These are phyloP conservation scores for Andinoacara biseriatus DNA, from an alignment of 2,113 vertebrate genomes.

Conservation along the genomic window DNA sequence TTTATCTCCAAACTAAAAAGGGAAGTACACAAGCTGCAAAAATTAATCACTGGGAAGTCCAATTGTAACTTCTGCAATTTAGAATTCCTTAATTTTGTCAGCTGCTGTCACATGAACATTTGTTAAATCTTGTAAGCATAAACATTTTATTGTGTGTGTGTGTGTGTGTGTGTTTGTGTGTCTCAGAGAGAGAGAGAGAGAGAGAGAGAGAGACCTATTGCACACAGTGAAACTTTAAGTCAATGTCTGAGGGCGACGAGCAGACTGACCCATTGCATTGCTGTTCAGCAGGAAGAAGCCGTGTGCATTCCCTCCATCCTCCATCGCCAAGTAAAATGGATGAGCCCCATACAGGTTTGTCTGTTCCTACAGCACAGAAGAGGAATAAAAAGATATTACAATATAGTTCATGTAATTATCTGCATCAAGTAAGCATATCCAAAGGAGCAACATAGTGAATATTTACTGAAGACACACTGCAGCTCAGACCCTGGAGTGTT, in stretches of 20 bases:
- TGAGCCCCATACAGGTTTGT: conserved; percentile 90
- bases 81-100: not conserved
- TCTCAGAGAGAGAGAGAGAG: too few relatives aligned
- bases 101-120: not conserved
- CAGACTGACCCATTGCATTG: conserved; percentile 84
- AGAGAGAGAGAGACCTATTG: not conserved
- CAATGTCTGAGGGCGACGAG: not conserved
- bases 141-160: not conserved
- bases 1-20: not conserved
- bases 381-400: not conserved
- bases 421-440: too few relatives aligned
- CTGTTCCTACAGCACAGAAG: conserved; percentile 72
- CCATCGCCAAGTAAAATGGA: conserved; percentile 89
- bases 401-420: not conserved
- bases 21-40: not conserved
- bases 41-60: not conserved
- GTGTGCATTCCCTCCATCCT: conserved; percentile 82
- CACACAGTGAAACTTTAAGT: not conserved
- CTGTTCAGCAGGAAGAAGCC: conserved; percentile 93
- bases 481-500: not conserved
- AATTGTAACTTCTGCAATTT: conserved; percentile 30
- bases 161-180: not conserved
- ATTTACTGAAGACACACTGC: not conserved
- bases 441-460: not conserved
- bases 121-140: not conserved